Evolutionary conservation across 2,113 vertebrate species (phyloP).

Genomic region (Sphaerodactylus townsendi): DNA sequence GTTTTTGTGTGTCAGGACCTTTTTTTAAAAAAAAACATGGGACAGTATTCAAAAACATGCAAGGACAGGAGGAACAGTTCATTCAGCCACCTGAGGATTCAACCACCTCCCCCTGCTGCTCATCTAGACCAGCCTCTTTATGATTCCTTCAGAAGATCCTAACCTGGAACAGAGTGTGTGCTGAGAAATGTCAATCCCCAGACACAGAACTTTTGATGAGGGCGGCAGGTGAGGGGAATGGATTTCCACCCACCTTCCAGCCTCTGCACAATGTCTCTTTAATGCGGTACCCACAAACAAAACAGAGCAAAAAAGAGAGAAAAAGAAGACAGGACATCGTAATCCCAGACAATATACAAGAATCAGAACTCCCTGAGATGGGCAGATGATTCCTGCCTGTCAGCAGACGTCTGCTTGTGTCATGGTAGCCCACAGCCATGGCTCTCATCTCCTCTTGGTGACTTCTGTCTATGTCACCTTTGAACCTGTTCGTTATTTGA

Average conservation of each 20-base stretch:
- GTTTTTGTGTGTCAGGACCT: background rate
- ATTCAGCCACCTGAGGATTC: background rate
- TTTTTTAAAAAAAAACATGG: background rate
- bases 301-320: background rate
- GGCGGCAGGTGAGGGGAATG: too few species aligned
- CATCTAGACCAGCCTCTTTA: background rate
- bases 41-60: background rate
- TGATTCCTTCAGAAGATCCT: background rate
- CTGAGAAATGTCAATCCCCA: background rate
- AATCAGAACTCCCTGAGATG: conserved; percentile 15
- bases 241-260: background rate
- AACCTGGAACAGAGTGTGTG: background rate
- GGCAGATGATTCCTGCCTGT: background rate
- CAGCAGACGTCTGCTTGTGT: background rate
- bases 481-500: background rate
- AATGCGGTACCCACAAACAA: too few species aligned
- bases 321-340: background rate
- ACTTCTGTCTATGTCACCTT: background rate
- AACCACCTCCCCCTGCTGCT: too few species aligned
- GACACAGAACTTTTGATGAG: too few species aligned
- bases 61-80: background rate
- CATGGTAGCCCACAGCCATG: rapidly evolving
- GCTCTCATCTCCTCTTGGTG: background rate
- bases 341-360: background rate
- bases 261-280: background rate